Evolutionary conservation across 2,888 invertebrate species (phyloP), one percentile per base, ranked within the genome.

Genomic region (Leptopilina myrica): DNA sequence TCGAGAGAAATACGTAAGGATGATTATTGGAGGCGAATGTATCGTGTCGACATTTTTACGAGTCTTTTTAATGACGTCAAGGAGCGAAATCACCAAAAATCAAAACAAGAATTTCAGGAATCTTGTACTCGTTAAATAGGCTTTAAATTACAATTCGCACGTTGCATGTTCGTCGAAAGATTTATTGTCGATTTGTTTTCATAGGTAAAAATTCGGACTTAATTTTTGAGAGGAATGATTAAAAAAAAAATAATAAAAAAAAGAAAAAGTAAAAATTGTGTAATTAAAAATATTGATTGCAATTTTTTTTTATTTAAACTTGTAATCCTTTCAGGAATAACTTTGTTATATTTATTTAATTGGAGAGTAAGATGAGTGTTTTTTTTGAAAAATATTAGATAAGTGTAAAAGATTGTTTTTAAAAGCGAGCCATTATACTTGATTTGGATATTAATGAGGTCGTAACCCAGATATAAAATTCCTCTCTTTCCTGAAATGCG

Each of bases 31-130:
- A 84, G 84, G 79, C 79, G 83, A 82, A 84, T 85, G 87, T 86
- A 86, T 85, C 86, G 81, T 76, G 79, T 79, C 84, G 82, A 80
- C 85, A 84, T 86, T 85, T 82, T 87, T 86, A 86, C 82, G 85
- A 85, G 53, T 85, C 85, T 85, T 84, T 33, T 83, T 85, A 82
- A 49, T 69, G 69, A 69, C 69, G 49, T 69, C 69, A 69, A 46
- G n/a, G 20, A 26, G 49, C 65, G 69, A 69, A 69, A 80, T 80
- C 82, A 82, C 79, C 76, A 79, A 83, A 49, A 85, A 85, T 85
- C 79, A 86, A 86, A 86, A 88, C 82, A 83, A 77, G 86, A 87
- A 84, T 87, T 87, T 86, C 86, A 87, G 84, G 85, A 86, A 87
- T 83, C 82, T 79, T 66, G 84, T 83, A 80, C 80, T 82, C 84